Base-by-base conservation (phyloP, 2,113 vertebrate genomes). In the Mesocricetus auratus region DNA sequence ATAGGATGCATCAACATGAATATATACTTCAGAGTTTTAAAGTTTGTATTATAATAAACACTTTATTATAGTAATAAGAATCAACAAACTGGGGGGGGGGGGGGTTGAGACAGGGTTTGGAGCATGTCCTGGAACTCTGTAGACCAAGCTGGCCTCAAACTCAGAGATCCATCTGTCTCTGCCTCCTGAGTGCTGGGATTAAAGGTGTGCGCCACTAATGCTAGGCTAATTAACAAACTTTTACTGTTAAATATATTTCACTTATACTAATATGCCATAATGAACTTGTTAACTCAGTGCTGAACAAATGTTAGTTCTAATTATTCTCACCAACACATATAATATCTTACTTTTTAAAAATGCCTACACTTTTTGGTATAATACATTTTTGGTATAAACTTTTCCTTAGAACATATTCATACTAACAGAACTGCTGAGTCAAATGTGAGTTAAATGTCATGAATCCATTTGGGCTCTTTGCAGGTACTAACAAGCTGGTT, bases 11-110 rank as follows among this genome's bases (percentile, higher is more conserved):
- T 88, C 47, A 78, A 22, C 19, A 13, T 94, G 26, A 73, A 75
- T 77, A 85, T 62, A 8, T 92, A 81, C 86, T 90, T 96, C 88
- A 8, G 89, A 6, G 15, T 95, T 91, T 96, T 93, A 82, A 74
- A 82, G 83, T 95, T 79, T 87, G 90, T 5, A 86, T 78, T 94
- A 91, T 93, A 95, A 91, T 95, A 86, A 93, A 31, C 17, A 96
- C 42, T 85, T 90, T 42, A 93, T 7, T 92, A 39, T 56, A 31
- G 89, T 53, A 87, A 96, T 69, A 82, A 96, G 56, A 96, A 96
- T 85, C 91, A 47, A 96, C 22, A 90, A 94, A 50, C 47, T 15
- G 50, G 50, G 8, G 8, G n/a, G n/a, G n/a, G n/a, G n/a, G n/a
- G n/a, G n/a, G n/a, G n/a, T n/a, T 56, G 53, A 56, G 53, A 56